Base-by-base conservation (phyloP, 2,113 vertebrate genomes). In the Notothenia rossii region DNA sequence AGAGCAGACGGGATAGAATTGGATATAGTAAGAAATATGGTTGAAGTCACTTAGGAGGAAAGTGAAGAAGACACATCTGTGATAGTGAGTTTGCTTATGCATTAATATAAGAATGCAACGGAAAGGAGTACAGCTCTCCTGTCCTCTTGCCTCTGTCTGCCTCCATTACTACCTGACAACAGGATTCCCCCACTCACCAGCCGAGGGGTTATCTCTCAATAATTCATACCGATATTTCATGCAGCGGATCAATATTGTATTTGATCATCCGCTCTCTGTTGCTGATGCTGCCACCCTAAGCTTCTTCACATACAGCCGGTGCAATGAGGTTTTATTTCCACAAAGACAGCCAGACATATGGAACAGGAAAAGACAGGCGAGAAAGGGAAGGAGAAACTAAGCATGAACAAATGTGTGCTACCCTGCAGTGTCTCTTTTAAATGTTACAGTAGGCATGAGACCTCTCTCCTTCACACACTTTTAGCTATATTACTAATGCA, bases 171-270 rank as follows among this genome's bases (percentile, higher is more conserved):
- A 65, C 60, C 62, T 72, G 48, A 82, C 82, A 73, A 51, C 59
- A 87, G 84, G 79, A 87, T 76, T 76, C 75, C 79, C 80, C 61
- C 78, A 10, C 74, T 81, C 71, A 46, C 82, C 54, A 56, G 69
- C 61, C 68, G 40, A 83, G 84, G 81, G 86, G 83, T 82, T 72
- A 83, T 88, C 59, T 77, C 72, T 92, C 86, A 88, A 92, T 93
- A 91, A 91, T 91, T 90, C 68, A 91, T 69, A 83, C 46, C 49
- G 11, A 83, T 89, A 88, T 87, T 91, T 90, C 77, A 91, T 82
- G 72, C 81, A 56, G 84, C 20, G 15, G 84, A 90, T 94, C 91
- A 91, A 93, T 94, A 91, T 90, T 91, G 84, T 78, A 90, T 92
- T 77, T 77, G 81, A 90, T 93, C 90, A 74, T 84, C 59, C 75